These are phyloP conservation scores for Platycercus adscitus DNA, from an alignment of 2,113 vertebrate genomes.

Conservation along the genomic window DNA sequence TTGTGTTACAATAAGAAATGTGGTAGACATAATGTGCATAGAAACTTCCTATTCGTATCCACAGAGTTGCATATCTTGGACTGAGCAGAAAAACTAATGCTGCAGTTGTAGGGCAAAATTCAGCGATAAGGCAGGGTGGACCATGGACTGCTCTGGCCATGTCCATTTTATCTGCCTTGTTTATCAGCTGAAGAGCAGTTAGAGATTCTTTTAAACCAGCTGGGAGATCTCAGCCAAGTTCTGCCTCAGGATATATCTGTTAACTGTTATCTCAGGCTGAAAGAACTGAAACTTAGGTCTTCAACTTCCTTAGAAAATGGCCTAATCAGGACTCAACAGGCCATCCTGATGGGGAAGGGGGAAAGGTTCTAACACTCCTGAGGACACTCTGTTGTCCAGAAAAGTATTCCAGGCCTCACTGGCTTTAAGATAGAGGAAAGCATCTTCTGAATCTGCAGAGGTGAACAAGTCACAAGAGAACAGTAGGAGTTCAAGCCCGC, in stretches of 20 bases:
- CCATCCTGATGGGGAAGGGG: background rate
- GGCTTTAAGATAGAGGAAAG: background rate
- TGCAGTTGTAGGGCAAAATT: background rate
- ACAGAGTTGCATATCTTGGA: background rate
- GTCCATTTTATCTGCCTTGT: background rate
- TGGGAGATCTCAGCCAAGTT: background rate
- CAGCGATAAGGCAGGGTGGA: background rate
- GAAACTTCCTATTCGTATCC: slow-evolving; percentile 5
- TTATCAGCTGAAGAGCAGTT: background rate
- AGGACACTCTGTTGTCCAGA: background rate
- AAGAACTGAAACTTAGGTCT: background rate
- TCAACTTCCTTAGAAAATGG: background rate
- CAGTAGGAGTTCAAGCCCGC: background rate
- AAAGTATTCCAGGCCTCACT: background rate
- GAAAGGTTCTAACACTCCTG: background rate
- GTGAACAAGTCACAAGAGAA: rapidly evolving
- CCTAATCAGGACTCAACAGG: background rate
- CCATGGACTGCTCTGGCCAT: background rate
- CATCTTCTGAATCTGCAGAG: background rate
- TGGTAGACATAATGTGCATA: background rate
- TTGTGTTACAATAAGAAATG: background rate
- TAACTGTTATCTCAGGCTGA: background rate
- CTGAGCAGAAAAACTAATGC: background rate
- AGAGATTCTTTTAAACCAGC: background rate
- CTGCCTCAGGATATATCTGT: background rate